Percentiles rank a stretch among this genome's conserved stretches.
Evolutionary conservation across 2,888 invertebrate species (phyloP).

Genomic region (Stenoptilia bipunctidactyla): DNA sequence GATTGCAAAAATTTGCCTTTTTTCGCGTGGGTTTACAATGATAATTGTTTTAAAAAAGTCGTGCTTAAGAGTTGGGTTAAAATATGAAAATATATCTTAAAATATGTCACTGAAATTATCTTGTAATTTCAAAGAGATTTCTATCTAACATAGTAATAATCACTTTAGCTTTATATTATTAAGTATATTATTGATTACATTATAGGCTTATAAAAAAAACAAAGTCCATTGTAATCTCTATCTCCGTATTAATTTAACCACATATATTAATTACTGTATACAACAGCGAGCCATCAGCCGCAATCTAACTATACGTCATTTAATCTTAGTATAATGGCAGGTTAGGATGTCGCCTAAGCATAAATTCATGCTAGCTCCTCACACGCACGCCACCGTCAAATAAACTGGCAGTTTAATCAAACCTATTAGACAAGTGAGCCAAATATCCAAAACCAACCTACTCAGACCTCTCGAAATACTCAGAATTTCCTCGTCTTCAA

Average conservation of each 20-base stretch:
- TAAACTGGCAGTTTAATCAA: constrained; percentile 71
- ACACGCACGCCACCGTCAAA: constrained; percentile 67
- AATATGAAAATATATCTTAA: no score
- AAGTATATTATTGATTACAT: no score
- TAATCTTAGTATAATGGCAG: constrained; percentile 42
- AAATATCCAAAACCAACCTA: constrained; percentile 45
- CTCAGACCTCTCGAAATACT: constrained; percentile 35
- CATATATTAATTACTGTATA: constrained; percentile 4
- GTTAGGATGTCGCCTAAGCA: constrained; percentile 48
- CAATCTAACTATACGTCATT: constrained; percentile 25
- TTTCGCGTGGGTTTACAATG: no score
- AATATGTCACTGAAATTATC: no score
- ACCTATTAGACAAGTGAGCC: constrained; percentile 70
- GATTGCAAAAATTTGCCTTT: no score
- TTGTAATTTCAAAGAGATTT: no score
- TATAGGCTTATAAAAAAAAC: no score
- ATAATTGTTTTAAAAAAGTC: no score
- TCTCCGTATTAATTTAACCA: neutral
- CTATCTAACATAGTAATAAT: no score
- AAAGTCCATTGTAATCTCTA: no score
- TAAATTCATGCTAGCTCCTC: constrained; percentile 65
- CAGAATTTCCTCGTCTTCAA: constrained; percentile 22
- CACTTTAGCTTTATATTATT: no score
- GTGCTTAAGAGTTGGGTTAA: no score
- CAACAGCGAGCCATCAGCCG: constrained; percentile 3